These are phyloP conservation scores for Patiria miniata DNA, from an alignment of 35 echinoderm and acorn worm species.

Conservation along the genomic window DNA sequence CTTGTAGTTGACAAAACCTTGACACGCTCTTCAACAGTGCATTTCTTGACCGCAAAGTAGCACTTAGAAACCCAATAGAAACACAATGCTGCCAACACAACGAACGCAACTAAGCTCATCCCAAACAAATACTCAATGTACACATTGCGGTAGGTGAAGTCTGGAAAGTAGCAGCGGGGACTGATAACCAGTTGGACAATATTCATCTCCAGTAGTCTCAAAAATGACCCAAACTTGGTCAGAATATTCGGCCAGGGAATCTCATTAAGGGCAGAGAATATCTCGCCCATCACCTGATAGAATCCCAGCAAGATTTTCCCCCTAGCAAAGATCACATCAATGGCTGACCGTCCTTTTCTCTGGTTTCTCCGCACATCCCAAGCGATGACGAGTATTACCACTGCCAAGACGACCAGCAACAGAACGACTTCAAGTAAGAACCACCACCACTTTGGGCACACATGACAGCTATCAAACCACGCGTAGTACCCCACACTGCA, in stretches of 20 bases:
- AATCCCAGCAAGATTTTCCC: slow-evolving; percentile 60
- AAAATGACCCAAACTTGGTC: slow-evolving; percentile 8
- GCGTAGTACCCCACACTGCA: slow-evolving; percentile 26
- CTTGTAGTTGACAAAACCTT: background rate
- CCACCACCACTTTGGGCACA: slow-evolving; percentile 12
- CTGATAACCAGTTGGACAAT: slow-evolving; percentile 11
- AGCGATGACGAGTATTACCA: background rate
- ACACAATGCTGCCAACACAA: background rate
- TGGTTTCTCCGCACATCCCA: slow-evolving; percentile 5
- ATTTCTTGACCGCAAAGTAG: too few species aligned
- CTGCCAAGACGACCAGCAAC: background rate
- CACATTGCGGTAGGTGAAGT: background rate
- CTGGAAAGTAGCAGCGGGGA: slow-evolving; percentile 35
- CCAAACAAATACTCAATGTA: slow-evolving; percentile 30
- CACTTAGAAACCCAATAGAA: background rate
- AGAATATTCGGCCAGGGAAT: slow-evolving; percentile 32
- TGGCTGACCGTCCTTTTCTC: background rate
- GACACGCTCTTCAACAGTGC: too few species aligned
- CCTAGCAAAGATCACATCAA: slow-evolving; percentile 31
- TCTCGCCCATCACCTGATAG: slow-evolving; percentile 55
- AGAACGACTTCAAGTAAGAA: background rate
- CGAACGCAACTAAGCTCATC: background rate
- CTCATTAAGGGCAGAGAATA: slow-evolving; percentile 21
- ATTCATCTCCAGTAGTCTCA: slow-evolving; percentile 13
- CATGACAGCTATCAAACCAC: slow-evolving; percentile 31